Conservation (phyloP, 2,113 vertebrate species). For the Phasianus colchicus region DNA sequence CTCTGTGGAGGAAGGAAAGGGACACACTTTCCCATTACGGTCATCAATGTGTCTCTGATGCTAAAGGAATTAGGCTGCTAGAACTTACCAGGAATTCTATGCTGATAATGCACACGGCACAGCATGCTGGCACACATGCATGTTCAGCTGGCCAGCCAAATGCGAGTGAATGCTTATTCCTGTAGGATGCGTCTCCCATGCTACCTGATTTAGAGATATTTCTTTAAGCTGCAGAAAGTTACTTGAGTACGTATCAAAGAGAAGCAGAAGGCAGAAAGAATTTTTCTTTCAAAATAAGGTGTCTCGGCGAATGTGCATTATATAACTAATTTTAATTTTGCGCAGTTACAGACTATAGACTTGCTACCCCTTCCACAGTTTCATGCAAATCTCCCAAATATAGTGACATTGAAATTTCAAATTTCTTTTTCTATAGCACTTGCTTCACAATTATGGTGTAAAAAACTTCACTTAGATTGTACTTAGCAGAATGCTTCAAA, state of each 20-base stretch:
- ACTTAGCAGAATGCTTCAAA: slow-evolving; percentile 12
- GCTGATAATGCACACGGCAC: rapidly evolving
- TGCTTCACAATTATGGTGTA: slow-evolving; percentile 23
- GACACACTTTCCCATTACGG: slow-evolving; percentile 31
- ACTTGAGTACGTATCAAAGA: neutral
- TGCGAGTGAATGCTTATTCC: neutral
- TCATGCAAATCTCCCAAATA: slow-evolving; percentile 12
- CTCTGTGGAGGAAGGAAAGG: neutral
- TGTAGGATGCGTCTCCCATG: neutral
- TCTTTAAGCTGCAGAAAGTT: neutral
- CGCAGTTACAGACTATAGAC: neutral
- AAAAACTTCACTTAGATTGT: slow-evolving; percentile 7
- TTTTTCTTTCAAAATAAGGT: slow-evolving; percentile 47
- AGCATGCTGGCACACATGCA: neutral
- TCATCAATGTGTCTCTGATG: slow-evolving; percentile 17
- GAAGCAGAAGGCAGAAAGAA: slow-evolving; percentile 26
- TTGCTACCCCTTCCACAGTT: neutral
- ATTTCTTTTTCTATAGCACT: neutral
- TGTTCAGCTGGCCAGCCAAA: neutral
- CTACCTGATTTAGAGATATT: slow-evolving; percentile 16
- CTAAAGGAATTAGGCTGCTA: slow-evolving; percentile 1
- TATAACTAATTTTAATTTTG: slow-evolving; percentile 32
- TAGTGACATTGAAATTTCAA: slow-evolving; percentile 45
- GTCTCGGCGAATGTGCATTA: slow-evolving; percentile 1
- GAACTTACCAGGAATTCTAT: slow-evolving; percentile 47